These are phyloP conservation scores for Danio albolineatus DNA, from an alignment of 2,797 vertebrate genomes.

Conservation along the genomic window DNA sequence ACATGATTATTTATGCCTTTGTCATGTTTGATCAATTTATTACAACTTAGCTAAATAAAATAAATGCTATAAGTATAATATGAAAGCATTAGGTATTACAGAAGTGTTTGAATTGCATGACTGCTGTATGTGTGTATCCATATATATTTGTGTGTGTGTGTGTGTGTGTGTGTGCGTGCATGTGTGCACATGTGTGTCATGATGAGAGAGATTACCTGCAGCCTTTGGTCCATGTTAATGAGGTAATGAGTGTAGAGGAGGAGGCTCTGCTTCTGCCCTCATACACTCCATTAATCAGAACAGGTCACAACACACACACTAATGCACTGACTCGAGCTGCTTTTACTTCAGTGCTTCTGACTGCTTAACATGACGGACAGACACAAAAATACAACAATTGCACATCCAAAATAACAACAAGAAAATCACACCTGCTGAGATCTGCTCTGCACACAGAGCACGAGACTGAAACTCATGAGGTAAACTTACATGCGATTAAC, in stretches of 20 bases:
- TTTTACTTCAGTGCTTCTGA: constrained; percentile 74
- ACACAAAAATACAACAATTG: constrained; percentile 6
- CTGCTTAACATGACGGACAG: constrained; percentile 59
- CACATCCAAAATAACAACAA: neutral
- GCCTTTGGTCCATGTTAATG: constrained; percentile 77
- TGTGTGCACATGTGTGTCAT: constrained; percentile 56
- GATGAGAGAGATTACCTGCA: constrained; percentile 82
- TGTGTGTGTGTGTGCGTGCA: constrained; percentile 7
- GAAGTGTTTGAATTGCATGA: neutral
- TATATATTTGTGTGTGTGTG: constrained; percentile 6
- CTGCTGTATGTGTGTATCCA: neutral
- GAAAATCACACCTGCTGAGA: constrained; percentile 12
- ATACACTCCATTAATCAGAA: constrained; percentile 83
- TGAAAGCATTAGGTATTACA: neutral
- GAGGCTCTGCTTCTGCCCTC: constrained; percentile 74
- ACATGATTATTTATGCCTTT: neutral
- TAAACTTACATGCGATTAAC: constrained; percentile 1
- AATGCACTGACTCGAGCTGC: constrained; percentile 77
- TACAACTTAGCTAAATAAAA: neutral
- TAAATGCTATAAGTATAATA: neutral
- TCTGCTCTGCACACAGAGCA: neutral
- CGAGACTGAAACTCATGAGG: neutral
- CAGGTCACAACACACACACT: constrained; percentile 65
- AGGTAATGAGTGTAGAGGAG: constrained; percentile 78
- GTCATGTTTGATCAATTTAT: neutral